Evolutionary conservation across 1,140 invertebrate species (phyloP), one percentile per base, ranked within the genome.

Genomic region (Monochamus saltuarius): DNA sequence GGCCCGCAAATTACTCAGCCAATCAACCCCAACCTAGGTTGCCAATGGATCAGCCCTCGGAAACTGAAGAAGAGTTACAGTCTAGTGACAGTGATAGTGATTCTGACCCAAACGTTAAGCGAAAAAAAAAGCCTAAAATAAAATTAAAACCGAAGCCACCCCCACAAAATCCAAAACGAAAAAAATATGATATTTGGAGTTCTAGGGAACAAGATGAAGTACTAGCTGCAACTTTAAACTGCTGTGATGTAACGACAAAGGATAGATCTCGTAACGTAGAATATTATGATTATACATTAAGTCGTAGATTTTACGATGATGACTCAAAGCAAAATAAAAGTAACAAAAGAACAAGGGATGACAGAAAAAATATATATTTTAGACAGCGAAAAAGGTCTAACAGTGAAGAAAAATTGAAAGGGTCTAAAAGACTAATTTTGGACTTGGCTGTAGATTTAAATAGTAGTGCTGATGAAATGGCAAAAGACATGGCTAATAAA

Each of bases 401-500:
- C 1, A 62, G 45, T 59, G 37, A 62, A 34, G 56, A 66, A 17
- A 62, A 45, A 14, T 36, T 57, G 2, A 84, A 81, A 70, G 80
- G 81, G 16, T 68, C 77, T 35, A 71, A 80, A 10, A 79, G 80
- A 65, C 76, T 75, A 56, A 79, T 88, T 57, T 67, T 75, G 13
- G 82, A 86, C 71, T 75, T 88, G 17, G 61, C 53, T 22, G 77
- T 77, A 2, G 83, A 75, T 35, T 17, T 65, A 2, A 80, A 82
- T 29, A 82, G 81, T 61, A 74, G 79, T 40, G 73, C 82, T 45
- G 81, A 81, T 7, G 84, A 82, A 59, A 80, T 90, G 54, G 87
- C 85, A 35, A 78, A 75, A 45, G 87, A 91, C 70, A 88, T 90
- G 67, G 81, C 86, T 10, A 79, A 81, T 37, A 89, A 89, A 73